phyloP scores from a whole-genome alignment of 2,113 vertebrate species.

The Synchiropus splendidus region DNA sequence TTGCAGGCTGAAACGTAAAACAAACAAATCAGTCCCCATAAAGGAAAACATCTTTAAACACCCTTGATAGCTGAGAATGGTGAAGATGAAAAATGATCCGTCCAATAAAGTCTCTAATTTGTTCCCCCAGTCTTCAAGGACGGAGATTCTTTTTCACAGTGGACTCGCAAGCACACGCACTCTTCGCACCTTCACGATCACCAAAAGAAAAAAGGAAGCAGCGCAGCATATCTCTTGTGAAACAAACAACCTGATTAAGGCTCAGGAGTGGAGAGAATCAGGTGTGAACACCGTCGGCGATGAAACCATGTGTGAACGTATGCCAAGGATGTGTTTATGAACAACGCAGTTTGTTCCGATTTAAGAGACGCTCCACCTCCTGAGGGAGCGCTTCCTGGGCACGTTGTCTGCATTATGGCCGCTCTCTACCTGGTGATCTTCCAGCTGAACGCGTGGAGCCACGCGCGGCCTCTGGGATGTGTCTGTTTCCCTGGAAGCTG shows the following conservation, averaged over 20 bases:
- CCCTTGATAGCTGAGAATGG: conserved; percentile 14
- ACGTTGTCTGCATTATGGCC: conserved; percentile 15
- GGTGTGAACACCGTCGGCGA: conserved; percentile 43
- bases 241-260: conserved; percentile 50
- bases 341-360: conserved; percentile 8
- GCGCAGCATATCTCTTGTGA: conserved; percentile 22
- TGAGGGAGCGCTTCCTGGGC: conserved; percentile 7
- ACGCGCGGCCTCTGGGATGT: conserved; percentile 22
- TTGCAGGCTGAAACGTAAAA: conserved; percentile 32
- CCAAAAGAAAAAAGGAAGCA: too few species aligned
- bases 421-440: conserved; percentile 23
- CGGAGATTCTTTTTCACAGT: conserved; percentile 2
- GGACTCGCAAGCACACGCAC: neutral
- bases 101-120: conserved; percentile 14
- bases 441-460: conserved; percentile 10
- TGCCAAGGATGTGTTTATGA: conserved; percentile 26
- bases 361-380: conserved; percentile 6
- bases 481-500: conserved; percentile 23
- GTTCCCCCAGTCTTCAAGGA: conserved; percentile 25
- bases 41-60: conserved; percentile 43
- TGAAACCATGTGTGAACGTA: conserved; percentile 44
- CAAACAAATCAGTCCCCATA: conserved; percentile 55
- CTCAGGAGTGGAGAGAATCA: conserved; percentile 45
- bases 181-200: conserved; percentile 27
- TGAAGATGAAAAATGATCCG: conserved; percentile 19